phyloP scores from a whole-genome alignment of 2,888 invertebrate genomes.

The Nomada ruficornis region DNA sequence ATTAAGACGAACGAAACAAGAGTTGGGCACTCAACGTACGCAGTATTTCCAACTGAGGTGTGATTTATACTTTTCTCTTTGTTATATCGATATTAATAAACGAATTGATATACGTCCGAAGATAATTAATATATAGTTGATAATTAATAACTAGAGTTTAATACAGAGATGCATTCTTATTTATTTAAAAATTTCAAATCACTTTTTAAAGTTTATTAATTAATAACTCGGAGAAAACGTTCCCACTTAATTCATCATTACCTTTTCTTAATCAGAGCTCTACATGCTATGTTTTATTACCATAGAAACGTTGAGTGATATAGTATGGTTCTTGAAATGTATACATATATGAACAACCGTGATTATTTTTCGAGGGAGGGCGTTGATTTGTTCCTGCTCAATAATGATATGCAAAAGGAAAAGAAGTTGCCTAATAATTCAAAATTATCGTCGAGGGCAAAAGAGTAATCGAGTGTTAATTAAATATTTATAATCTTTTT shows the following conservation, averaged over 20 bases:
- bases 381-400: background rate
- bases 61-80: background rate
- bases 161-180: too few relatives aligned
- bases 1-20: constrained; percentile 85
- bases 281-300: background rate
- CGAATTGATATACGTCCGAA: too few relatives aligned
- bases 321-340: too few relatives aligned
- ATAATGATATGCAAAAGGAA: background rate
- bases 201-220: too few relatives aligned
- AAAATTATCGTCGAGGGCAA: background rate
- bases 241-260: too few relatives aligned
- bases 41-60: constrained; percentile 87
- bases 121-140: too few relatives aligned
- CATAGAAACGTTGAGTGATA: background rate
- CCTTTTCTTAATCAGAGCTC: too few relatives aligned
- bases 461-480: background rate
- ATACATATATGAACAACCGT: background rate
- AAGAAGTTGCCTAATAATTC: background rate
- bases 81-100: too few relatives aligned
- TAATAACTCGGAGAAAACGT: too few relatives aligned
- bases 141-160: too few relatives aligned
- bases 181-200: too few relatives aligned
- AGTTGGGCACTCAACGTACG: constrained; percentile 85
- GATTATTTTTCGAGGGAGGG: background rate
- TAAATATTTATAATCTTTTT: background rate